phyloP scores from a whole-genome alignment of 2,113 vertebrate genomes.

The Bubalus kerabau region DNA sequence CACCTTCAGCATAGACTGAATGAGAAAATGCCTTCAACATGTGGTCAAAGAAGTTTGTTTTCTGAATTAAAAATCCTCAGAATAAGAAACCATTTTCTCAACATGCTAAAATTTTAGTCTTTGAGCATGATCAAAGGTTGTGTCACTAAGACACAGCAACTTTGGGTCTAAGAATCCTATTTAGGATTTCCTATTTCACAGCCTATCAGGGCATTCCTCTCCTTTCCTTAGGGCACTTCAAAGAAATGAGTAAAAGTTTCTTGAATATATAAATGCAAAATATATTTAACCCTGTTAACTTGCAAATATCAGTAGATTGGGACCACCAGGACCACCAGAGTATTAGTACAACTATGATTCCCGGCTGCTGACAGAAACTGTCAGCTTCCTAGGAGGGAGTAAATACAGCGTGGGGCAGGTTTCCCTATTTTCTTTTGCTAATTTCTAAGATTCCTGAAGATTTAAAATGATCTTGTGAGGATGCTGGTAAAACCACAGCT shows the following conservation, averaged over 20 bases:
- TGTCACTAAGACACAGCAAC: background rate
- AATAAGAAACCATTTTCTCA: conserved; percentile 38
- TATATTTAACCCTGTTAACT: conserved; percentile 4
- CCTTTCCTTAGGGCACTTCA: conserved; percentile 38
- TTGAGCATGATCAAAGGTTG: conserved; percentile 53
- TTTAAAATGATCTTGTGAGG: conserved; percentile 32
- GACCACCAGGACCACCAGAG: background rate
- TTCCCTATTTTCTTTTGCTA: background rate
- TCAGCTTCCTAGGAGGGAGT: background rate
- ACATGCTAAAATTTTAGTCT: conserved; percentile 41
- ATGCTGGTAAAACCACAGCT: conserved; percentile 47
- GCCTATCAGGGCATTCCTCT: conserved; percentile 37
- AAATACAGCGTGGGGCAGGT: background rate
- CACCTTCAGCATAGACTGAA: background rate
- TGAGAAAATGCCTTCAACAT: conserved; percentile 40
- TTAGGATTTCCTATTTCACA: conserved; percentile 35
- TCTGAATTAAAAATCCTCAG: conserved; percentile 56
- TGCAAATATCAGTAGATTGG: background rate
- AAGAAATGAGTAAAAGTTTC: conserved; percentile 30
- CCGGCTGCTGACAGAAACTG: background rate
- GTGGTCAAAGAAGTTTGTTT: conserved; percentile 10
- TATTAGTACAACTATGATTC: background rate
- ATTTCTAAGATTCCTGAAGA: conserved; percentile 27
- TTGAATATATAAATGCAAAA: conserved; percentile 18
- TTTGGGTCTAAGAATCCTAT: background rate